Evolutionary conservation across 2,113 vertebrate species (phyloP), one percentile per base, ranked within the genome.

Genomic region (Cynoglossus semilaevis): DNA sequence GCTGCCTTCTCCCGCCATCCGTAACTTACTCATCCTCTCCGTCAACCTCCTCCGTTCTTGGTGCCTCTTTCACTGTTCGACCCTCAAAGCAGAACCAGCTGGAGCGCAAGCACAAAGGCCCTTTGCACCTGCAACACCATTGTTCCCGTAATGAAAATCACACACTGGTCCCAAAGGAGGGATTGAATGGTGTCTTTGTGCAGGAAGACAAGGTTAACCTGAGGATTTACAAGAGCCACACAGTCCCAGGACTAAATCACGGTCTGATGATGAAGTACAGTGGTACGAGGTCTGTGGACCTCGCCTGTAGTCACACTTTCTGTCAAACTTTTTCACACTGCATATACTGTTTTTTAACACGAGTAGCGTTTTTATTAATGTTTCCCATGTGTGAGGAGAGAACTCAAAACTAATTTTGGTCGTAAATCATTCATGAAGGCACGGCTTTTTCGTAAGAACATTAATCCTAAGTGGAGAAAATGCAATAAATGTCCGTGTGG

Each of bases 41-140:
- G 40, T 62, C 38, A 55, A 59, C 29, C 36, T 48, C 43, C 45
- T 15, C 13, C 2, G n/a, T n/a, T 17, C 53, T 54, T 63, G 17
- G 37, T 43, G 73, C 45, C 1, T 50, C 9, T 51, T 43, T 15
- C 64, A 18, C 14, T 55, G 79, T 70, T 80, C 75, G 54, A 59
- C 15, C 11, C 16, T 38, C 54, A 58, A 78, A 84, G 43, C 60
- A 65, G 63, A 80, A 63, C 72, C 84, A 80, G 77, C 81, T 88
- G 82, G 63, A 58, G 49, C 17, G 15, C 40, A n/a, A 44, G 67
- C 29, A 58, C 35, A 10, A 74, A 29, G 22, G 68, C 51, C 35
- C 12, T 84, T 73, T 83, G 72, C 85, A 88, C 85, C 85, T 85
- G 85, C 72, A 76, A 48, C 70, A 41, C 64, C 52, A 51, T 80